Evolutionary conservation across 2,888 invertebrate species (phyloP).

Genomic region (Catocala fraxini): DNA sequence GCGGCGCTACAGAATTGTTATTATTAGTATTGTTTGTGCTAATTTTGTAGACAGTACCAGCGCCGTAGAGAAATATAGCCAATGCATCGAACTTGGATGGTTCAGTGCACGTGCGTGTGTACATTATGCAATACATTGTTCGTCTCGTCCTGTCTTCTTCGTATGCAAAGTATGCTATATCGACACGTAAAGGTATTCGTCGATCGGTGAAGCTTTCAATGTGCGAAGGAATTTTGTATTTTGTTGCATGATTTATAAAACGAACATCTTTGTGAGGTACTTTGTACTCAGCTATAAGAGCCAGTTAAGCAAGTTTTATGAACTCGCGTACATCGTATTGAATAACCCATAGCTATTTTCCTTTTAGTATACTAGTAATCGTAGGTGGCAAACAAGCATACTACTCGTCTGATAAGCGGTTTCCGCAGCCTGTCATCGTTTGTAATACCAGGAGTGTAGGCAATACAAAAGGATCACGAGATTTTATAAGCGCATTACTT

Average conservation of each 20-base stretch:
- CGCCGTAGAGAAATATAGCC: slow-evolving; percentile 17
- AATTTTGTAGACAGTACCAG: neutral
- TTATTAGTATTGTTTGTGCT: neutral
- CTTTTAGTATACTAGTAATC: too few species aligned
- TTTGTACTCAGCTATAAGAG: slow-evolving; percentile 21
- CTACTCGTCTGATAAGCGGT: too few species aligned
- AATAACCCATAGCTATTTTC: too few species aligned
- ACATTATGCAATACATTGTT: slow-evolving; percentile 42
- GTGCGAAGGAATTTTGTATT: slow-evolving; percentile 38
- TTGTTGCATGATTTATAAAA: slow-evolving; percentile 36
- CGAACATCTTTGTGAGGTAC: slow-evolving; percentile 15
- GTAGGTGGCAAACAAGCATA: too few species aligned
- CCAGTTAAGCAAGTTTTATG: slow-evolving; percentile 4
- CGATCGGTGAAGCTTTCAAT: slow-evolving; percentile 18
- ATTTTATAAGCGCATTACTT: too few species aligned
- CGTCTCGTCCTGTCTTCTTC: slow-evolving; percentile 42
- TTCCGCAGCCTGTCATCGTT: too few species aligned
- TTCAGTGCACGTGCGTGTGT: slow-evolving; percentile 22
- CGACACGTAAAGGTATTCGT: slow-evolving; percentile 10
- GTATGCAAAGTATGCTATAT: slow-evolving; percentile 20
- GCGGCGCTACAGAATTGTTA: neutral
- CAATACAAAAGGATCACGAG: too few species aligned
- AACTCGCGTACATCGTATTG: neutral
- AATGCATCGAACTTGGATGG: slow-evolving; percentile 22
- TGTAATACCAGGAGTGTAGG: too few species aligned